Evolutionary conservation across 2,113 vertebrate species (phyloP).

Genomic region (Protobothrops flavoviridis): DNA sequence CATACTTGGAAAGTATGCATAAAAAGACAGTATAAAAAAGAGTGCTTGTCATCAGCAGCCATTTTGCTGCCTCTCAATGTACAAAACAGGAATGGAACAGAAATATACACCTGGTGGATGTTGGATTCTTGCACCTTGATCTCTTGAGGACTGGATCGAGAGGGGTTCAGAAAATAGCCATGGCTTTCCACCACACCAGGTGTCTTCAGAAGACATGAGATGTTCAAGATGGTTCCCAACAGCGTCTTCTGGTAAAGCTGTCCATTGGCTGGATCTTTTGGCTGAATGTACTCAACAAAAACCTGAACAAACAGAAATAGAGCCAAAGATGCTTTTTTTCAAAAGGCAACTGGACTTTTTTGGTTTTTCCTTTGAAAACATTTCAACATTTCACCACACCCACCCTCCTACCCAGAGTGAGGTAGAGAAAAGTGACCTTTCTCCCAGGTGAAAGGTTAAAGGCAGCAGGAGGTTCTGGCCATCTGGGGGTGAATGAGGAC

Average conservation of each 20-base stretch:
- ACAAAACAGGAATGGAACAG: not conserved
- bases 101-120: constrained; percentile 82
- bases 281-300: constrained; percentile 89
- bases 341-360: not conserved
- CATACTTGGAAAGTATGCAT: not conserved
- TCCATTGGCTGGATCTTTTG: constrained; percentile 90
- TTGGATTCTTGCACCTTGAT: constrained; percentile 97
- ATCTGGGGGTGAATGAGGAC: constrained; percentile 11
- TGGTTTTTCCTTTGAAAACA: not conserved
- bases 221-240: constrained; percentile 82
- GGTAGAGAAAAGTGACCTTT: not conserved
- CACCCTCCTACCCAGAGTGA: no score
- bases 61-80: not conserved
- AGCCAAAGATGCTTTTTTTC: not conserved
- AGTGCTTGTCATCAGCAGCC: not conserved
- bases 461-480: not conserved
- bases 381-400: not conserved
- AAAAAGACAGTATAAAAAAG: not conserved
- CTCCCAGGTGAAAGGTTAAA: not conserved
- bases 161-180: constrained; percentile 90
- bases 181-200: constrained; percentile 94
- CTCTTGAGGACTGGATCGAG: constrained; percentile 92
- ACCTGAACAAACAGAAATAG: constrained; percentile 71
- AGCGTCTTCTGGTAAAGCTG: constrained; percentile 95
- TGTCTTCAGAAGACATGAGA: constrained; percentile 94